Evolutionary conservation across 1,140 invertebrate genomes (phyloP), one percentile per base, ranked within the genome.

Genomic region (Mylabris phalerata): DNA sequence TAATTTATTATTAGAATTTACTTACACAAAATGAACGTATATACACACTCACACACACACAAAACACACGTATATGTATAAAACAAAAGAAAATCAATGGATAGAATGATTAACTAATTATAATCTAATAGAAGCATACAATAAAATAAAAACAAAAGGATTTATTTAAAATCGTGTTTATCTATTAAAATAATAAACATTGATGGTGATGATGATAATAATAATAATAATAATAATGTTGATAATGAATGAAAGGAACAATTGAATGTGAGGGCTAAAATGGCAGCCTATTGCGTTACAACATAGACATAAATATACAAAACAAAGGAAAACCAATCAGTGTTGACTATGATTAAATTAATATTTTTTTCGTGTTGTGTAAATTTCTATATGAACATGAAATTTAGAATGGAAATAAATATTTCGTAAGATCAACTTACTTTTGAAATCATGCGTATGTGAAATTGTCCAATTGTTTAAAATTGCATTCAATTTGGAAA

Each of bases 401-500:
- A 42, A 42, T n/a, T 19, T 19, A 19, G 19, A 42, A 42, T 7
- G 9, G 3, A n/a, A 42, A 10, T 7, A 10, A 42, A 9, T 7
- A 42, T n/a, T 42, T 3, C 9, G 11, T 42, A 42, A 42, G 9
- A 42, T n/a, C 41, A 42, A 63, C 61, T 63, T 60, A 63, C 61
- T 59, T 59, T 63, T 50, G 51, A 54, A 59, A 57, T 63, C 61
- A 63, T 63, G 57, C 61, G 57, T 40, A 41, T 60, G 50, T 41
- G 25, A 43, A 47, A 49, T 24, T 40, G 32, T 32, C 32, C 32
- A 32, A 32, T 19, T 19, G 11, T 25, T 13, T 11, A 25, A 26
- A 39, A 19, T 38, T 10, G 19, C 32, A 9, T 32, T 32, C 32
- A 1, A 32, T 32, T 32, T 32, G 32, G 4, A 32, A 32, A 32